Evolutionary conservation across 1,140 invertebrate genomes (phyloP).

Genomic region (Drosophila gunungcola): DNA sequence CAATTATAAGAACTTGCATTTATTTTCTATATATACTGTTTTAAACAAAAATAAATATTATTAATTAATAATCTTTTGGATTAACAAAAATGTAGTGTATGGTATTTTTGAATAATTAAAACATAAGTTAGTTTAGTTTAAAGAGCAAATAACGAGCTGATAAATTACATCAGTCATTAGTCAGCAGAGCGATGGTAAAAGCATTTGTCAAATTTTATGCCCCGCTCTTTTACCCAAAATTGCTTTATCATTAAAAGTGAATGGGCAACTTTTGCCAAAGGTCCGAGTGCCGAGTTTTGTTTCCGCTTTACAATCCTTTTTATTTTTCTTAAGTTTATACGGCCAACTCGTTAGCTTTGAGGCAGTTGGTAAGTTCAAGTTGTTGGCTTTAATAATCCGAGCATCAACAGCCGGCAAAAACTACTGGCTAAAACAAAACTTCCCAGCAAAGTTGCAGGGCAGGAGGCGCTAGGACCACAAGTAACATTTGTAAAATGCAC

Average conservation of each 20-base stretch:
- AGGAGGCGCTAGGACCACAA: conserved; percentile 72
- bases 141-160: neutral
- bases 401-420: conserved; percentile 58
- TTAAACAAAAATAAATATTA: too few relatives aligned
- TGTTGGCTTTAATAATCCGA: conserved; percentile 75
- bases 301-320: conserved; percentile 36
- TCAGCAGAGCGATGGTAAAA: conserved; percentile 9
- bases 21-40: too few relatives aligned
- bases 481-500: conserved; percentile 83
- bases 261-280: conserved; percentile 34
- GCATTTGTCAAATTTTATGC: conserved; percentile 15
- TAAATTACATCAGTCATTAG: conserved; percentile 32
- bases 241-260: conserved; percentile 55
- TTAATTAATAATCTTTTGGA: too few relatives aligned
- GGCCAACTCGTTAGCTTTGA: conserved; percentile 68
- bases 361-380: conserved; percentile 60
- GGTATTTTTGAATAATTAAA: neutral
- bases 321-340: conserved; percentile 36
- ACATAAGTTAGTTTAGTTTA: neutral
- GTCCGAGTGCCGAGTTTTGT: conserved; percentile 34
- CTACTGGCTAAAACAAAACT: conserved; percentile 72
- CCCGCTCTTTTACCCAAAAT: conserved; percentile 19
- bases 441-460: conserved; percentile 55
- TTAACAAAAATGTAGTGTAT: too few relatives aligned
- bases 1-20: too few relatives aligned